Conservation (phyloP, 2,797 vertebrate genomes). For the Sparus aurata region DNA sequence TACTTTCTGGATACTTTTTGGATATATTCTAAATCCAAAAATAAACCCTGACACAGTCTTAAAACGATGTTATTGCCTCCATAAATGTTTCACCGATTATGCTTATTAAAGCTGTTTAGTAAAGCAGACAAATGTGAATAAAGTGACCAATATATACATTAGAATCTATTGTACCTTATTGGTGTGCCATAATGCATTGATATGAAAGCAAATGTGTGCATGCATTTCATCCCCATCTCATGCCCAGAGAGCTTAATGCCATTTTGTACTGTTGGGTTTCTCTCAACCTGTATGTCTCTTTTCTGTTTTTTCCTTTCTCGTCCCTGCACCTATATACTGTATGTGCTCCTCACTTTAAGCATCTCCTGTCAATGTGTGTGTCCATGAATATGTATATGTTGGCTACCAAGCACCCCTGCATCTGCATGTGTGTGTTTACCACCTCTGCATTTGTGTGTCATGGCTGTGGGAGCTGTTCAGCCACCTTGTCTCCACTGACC, state of each 20-base stretch:
- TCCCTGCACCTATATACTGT: neutral
- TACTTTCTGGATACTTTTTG: too few species aligned
- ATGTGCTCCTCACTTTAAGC: neutral
- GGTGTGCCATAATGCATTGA: conserved; percentile 20
- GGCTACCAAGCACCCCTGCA: neutral
- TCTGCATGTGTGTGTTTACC: conserved; percentile 24
- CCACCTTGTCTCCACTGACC: conserved; percentile 65
- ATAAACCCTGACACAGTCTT: neutral
- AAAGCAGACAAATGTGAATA: neutral
- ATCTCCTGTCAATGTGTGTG: neutral
- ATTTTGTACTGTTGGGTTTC: conserved; percentile 34
- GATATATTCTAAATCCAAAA: neutral
- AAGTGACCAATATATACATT: conserved; percentile 13
- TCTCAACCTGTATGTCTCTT: neutral
- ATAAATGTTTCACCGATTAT: neutral
- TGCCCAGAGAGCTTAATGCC: conserved; percentile 9
- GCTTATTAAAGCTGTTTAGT: conserved; percentile 1
- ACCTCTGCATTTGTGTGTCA: conserved; percentile 39
- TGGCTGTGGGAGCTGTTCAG: conserved; percentile 53
- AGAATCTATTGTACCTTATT: conserved; percentile 6
- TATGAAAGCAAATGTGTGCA: conserved; percentile 34
- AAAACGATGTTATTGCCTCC: neutral
- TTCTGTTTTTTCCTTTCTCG: neutral
- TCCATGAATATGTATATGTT: conserved; percentile 17
- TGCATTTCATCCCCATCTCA: conserved; percentile 40